Percentiles rank a stretch among this genome's conserved stretches.
Evolutionary conservation across 2,797 vertebrate species (phyloP).

Genomic region (Coccyzus lansbergi): DNA sequence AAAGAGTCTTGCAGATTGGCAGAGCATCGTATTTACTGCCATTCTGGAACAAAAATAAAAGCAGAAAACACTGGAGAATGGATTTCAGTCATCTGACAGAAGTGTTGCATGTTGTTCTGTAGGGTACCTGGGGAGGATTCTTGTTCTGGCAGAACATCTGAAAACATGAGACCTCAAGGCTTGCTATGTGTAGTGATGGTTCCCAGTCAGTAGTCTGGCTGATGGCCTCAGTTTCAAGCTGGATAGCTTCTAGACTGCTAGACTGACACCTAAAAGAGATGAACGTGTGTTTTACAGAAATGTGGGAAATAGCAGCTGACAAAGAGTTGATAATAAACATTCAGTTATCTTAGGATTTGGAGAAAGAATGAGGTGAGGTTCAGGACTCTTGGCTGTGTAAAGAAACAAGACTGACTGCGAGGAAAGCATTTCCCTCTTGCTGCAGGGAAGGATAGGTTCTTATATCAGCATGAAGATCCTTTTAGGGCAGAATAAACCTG

Average conservation of each 20-base stretch:
- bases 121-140: background rate
- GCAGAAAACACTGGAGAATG: background rate
- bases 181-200: background rate
- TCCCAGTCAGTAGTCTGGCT: background rate
- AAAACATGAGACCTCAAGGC: background rate
- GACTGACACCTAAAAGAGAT: slow-evolving; percentile 45
- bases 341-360: background rate
- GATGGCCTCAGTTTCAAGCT: background rate
- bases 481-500: background rate
- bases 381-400: background rate
- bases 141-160: background rate
- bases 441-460: background rate
- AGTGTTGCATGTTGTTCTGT: background rate
- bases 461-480: background rate
- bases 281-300: slow-evolving; percentile 9
- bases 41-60: slow-evolving; percentile 13
- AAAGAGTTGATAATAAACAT: background rate
- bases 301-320: background rate
- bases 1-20: background rate
- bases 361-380: background rate
- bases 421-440: background rate
- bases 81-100: background rate
- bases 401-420: background rate
- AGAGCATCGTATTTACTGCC: background rate
- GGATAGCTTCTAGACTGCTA: slow-evolving; percentile 24